These are phyloP conservation scores for Diacarnus erythraeanus DNA, from an alignment of 37 sponge, comb jelly and placozoan species.

Conservation along the genomic window DNA sequence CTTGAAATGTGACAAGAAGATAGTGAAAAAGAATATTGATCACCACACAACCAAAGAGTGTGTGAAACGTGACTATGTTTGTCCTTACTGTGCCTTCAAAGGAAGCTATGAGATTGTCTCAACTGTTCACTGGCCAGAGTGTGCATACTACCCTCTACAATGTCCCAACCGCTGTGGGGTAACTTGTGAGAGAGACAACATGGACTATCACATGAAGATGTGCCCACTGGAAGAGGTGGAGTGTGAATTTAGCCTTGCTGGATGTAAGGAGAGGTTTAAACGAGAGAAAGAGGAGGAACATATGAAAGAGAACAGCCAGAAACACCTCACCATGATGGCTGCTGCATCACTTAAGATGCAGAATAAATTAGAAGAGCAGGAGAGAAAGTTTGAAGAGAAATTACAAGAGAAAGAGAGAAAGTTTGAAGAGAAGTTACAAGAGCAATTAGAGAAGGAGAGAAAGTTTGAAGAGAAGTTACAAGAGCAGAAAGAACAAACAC, in stretches of 20 bases:
- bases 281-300: background rate
- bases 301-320: background rate
- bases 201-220: constrained; percentile 17
- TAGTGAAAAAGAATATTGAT: no score
- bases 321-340: constrained; percentile 1
- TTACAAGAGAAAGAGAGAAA: background rate
- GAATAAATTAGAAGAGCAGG: background rate
- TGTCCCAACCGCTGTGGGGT: constrained; percentile 47
- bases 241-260: constrained; percentile 29
- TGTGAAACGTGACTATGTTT: constrained; percentile 12
- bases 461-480: background rate
- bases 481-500: background rate
- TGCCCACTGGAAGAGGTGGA: constrained; percentile 30
- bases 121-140: constrained; percentile 12
- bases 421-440: background rate
- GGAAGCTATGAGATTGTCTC: constrained; percentile 12
- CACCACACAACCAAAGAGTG: no score
- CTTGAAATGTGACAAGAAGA: no score
- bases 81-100: constrained; percentile 26
- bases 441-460: background rate
- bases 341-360: background rate
- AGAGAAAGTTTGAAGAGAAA: background rate
- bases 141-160: constrained; percentile 6
- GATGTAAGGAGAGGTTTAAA: background rate
- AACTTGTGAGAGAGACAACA: background rate